Percentiles rank a stretch among this genome's conserved stretches.
These are phyloP conservation scores for Aurelia sp. DNA, from an alignment of 30 jellyfish, hydroid and myxozoan species.

Conservation along the genomic window DNA sequence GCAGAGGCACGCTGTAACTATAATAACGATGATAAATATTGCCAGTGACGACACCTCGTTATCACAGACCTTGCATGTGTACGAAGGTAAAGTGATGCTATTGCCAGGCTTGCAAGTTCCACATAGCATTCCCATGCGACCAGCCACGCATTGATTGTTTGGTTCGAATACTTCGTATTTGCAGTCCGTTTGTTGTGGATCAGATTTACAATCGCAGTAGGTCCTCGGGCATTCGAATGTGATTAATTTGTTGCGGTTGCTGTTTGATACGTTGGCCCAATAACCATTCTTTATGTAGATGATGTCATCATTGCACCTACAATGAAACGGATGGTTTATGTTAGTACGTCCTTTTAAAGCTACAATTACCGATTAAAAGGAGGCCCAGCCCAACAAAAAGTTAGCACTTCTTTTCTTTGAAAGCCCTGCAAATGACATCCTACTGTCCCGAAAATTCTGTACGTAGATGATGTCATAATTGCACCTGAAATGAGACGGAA, in stretches of 20 bases:
- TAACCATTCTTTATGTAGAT: slow-evolving; percentile 51
- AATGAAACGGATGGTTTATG: neutral
- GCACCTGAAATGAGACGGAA: too few species aligned
- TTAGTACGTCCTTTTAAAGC: too few species aligned
- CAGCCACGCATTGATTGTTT: slow-evolving; percentile 55
- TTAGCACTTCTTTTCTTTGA: too few species aligned
- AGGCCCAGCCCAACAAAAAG: too few species aligned
- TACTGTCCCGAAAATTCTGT: too few species aligned
- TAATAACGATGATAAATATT: slow-evolving; percentile 11
- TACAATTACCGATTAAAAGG: too few species aligned
- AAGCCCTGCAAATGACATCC: too few species aligned
- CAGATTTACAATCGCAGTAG: slow-evolving; percentile 44
- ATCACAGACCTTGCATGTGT: slow-evolving; percentile 60
- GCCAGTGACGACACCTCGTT: slow-evolving; percentile 9
- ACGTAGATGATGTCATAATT: too few species aligned
- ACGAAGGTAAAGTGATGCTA: slow-evolving; percentile 49
- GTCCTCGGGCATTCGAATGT: slow-evolving; percentile 53
- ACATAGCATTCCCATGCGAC: slow-evolving; percentile 70
- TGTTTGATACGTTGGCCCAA: slow-evolving; percentile 67
- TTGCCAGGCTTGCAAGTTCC: slow-evolving; percentile 72
- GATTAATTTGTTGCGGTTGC: slow-evolving; percentile 27
- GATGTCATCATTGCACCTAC: slow-evolving; percentile 56
- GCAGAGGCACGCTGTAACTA: slow-evolving; percentile 18
- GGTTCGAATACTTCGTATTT: slow-evolving; percentile 13
- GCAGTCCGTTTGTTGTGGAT: too few species aligned